Evolutionary conservation across 2,888 invertebrate genomes (phyloP).

Genomic region (Sarcophaga caerulescens): DNA sequence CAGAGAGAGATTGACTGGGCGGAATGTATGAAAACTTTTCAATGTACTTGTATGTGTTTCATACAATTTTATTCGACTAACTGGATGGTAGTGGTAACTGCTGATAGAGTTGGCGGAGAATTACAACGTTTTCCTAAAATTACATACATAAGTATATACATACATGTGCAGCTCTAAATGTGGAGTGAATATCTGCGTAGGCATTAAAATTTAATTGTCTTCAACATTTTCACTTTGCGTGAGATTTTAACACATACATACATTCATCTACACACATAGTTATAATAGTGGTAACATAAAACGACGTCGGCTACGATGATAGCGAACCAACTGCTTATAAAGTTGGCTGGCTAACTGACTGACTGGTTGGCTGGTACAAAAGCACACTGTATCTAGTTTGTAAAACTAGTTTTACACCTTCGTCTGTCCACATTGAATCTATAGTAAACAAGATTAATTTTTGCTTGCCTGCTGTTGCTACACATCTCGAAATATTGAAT

Average conservation of each 20-base stretch:
- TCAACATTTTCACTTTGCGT: constrained; percentile 63
- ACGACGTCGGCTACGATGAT: constrained; percentile 40
- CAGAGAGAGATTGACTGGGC: neutral
- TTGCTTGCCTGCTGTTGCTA: constrained; percentile 38
- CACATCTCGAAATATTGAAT: constrained; percentile 58
- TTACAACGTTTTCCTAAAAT: neutral
- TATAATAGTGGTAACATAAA: constrained; percentile 44
- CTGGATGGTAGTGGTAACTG: neutral
- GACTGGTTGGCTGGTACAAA: constrained; percentile 24
- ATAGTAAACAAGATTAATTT: constrained; percentile 34
- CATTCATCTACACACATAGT: neutral
- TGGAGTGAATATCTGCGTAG: constrained; percentile 50
- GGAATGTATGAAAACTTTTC: no score
- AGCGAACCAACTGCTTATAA: constrained; percentile 51
- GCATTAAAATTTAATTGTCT: constrained; percentile 63
- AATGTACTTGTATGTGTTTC: no score
- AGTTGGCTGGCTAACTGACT: constrained; percentile 56
- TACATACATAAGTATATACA: neutral
- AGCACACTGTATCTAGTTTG: constrained; percentile 40
- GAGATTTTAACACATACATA: constrained; percentile 54
- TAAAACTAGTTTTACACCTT: constrained; percentile 56
- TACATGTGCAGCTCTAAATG: neutral
- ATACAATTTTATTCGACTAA: no score
- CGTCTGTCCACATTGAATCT: neutral
- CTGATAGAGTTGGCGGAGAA: neutral